phyloP scores from a whole-genome alignment of 2,113 vertebrate genomes.

The Rhegmatorhina hoffmannsi region DNA sequence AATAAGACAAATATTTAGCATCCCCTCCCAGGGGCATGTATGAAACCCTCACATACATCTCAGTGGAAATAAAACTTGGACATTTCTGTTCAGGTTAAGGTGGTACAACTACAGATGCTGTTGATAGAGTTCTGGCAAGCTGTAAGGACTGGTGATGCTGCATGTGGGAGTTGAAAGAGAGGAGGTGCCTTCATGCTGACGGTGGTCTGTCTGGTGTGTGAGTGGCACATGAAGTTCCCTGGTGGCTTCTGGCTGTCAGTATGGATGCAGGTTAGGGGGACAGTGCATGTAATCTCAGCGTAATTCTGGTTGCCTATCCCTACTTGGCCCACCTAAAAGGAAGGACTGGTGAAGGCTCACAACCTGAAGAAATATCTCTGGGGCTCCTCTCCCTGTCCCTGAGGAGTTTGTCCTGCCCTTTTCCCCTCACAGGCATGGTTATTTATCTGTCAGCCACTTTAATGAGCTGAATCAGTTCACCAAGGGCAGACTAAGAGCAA shows the following conservation, averaged over 20 bases:
- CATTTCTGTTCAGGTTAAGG: not conserved
- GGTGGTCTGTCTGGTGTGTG: not conserved
- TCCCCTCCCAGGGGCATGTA: not conserved
- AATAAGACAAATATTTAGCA: not conserved
- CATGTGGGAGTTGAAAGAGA: not conserved
- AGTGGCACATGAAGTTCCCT: not conserved
- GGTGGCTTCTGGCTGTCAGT: not conserved
- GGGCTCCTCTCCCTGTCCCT: not conserved
- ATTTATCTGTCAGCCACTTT: not conserved
- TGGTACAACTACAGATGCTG: not conserved
- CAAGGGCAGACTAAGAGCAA: not conserved
- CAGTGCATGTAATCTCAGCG: fast-evolving
- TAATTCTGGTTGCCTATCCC: not conserved
- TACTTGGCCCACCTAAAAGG: not conserved
- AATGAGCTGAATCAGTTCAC: not conserved
- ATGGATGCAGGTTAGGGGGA: not conserved
- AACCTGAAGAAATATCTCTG: not conserved
- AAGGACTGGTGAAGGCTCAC: not conserved
- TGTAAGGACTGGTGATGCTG: not conserved
- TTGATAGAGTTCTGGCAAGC: not conserved
- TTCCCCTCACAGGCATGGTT: not conserved
- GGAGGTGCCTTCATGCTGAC: not conserved
- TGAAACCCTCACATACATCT: not conserved
- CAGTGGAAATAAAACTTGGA: not conserved
- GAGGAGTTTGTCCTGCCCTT: not conserved